Evolutionary conservation across 1,140 invertebrate species (phyloP).

Genomic region (Drosophila leontia): DNA sequence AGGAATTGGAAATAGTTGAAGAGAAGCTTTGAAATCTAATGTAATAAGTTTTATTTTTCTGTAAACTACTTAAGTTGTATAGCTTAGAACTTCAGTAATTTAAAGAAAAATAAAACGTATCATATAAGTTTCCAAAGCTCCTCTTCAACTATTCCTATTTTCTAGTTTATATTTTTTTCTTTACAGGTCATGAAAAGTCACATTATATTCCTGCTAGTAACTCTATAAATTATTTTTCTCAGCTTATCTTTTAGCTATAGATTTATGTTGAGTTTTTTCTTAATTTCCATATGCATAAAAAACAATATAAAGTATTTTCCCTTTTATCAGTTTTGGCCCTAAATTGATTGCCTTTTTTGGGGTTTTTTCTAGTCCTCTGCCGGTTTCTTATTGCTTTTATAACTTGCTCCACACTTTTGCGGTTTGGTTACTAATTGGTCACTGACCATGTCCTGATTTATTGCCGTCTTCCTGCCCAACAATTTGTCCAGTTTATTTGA

Average conservation of each 20-base stretch:
- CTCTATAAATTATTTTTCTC: neutral
- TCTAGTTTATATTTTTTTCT: no score
- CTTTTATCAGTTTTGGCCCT: neutral
- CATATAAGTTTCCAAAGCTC: no score
- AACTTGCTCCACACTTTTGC: constrained; percentile 22
- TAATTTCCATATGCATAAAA: constrained; percentile 4
- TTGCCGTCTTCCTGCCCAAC: constrained; percentile 29
- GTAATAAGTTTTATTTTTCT: neutral
- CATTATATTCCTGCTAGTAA: neutral
- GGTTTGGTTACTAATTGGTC: constrained; percentile 48
- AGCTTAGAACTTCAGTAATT: no score
- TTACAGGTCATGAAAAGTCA: no score
- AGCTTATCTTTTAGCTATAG: neutral
- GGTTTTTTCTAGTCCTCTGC: neutral
- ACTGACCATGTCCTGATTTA: constrained; percentile 59
- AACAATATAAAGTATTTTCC: constrained; percentile 2
- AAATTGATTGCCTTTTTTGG: constrained; percentile 41
- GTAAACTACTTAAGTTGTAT: no score
- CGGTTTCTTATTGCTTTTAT: neutral
- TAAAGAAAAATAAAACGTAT: no score
- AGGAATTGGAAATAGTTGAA: neutral
- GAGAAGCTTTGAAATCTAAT: neutral
- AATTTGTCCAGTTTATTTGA: constrained; percentile 73
- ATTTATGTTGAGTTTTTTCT: constrained; percentile 1
- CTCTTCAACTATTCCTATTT: no score